phyloP scores from a whole-genome alignment of 1,140 invertebrate genomes.

The Belonocnema kinseyi region DNA sequence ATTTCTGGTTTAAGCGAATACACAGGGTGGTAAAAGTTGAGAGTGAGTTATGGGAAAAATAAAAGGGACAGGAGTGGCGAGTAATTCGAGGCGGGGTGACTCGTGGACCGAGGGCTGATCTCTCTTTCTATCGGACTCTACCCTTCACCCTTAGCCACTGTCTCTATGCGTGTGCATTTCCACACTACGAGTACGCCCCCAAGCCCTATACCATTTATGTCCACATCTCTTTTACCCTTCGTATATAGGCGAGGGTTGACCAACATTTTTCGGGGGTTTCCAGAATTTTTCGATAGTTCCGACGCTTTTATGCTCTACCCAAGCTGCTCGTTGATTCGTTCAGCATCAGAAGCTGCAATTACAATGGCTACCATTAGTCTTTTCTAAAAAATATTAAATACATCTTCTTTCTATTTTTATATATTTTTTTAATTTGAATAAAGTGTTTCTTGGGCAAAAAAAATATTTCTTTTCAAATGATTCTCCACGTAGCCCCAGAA shows the following conservation, averaged over 20 bases:
- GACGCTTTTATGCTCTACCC: no score
- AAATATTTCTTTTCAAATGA: no score
- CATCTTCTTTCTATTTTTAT: no score
- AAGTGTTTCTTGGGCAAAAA: no score
- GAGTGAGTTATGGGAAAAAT: slow-evolving; percentile 5
- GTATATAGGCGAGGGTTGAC: slow-evolving; percentile 45
- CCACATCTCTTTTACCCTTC: slow-evolving; percentile 35
- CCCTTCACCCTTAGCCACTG: neutral
- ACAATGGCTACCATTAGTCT: neutral
- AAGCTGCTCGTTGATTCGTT: neutral
- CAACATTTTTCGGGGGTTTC: slow-evolving; percentile 45
- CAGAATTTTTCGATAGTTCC: neutral
- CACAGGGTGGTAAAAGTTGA: slow-evolving; percentile 8
- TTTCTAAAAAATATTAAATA: no score
- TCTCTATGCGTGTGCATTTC: slow-evolving; percentile 27
- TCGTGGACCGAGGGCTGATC: slow-evolving; percentile 46
- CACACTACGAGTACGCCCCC: slow-evolving; percentile 7
- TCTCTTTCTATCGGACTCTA: neutral
- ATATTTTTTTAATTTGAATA: no score
- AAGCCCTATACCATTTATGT: slow-evolving; percentile 38
- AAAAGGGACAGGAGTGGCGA: slow-evolving; percentile 44
- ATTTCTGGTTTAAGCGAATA: slow-evolving; percentile 53
- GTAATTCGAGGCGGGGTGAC: slow-evolving; percentile 54
- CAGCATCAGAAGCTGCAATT: neutral
- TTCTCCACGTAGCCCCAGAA: no score